These are phyloP conservation scores for Agrypnia vestita DNA, from an alignment of 1,140 invertebrate genomes.

Conservation along the genomic window DNA sequence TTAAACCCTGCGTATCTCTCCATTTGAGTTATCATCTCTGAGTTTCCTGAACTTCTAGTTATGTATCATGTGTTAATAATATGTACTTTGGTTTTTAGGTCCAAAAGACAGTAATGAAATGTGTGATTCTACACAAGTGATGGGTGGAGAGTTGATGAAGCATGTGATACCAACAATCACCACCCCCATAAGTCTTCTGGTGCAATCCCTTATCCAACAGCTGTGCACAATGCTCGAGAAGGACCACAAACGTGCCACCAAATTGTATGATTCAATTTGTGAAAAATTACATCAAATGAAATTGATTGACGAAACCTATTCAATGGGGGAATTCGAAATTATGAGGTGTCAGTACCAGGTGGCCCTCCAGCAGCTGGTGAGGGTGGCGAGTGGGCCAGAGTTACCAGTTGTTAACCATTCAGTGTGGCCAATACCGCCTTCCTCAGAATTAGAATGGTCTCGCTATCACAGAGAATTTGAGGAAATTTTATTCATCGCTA, in stretches of 20 bases:
- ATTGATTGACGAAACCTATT: conserved; percentile 79
- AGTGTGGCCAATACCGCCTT: conserved; percentile 69
- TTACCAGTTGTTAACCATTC: conserved; percentile 67
- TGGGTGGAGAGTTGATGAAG: conserved; percentile 36
- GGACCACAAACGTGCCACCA: conserved; percentile 72
- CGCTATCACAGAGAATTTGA: conserved; percentile 84
- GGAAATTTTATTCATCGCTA: conserved; percentile 81
- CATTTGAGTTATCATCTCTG: too few species aligned
- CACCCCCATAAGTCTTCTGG: conserved; percentile 75
- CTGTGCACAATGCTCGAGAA: conserved; percentile 76
- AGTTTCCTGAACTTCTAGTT: too few species aligned
- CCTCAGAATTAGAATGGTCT: conserved; percentile 73
- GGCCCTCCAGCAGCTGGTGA: conserved; percentile 76
- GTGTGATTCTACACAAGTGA: conserved; percentile 38
- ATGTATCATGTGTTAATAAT: too few species aligned
- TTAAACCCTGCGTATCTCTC: too few species aligned
- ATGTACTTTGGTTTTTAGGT: conserved; percentile 5
- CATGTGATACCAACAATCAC: conserved; percentile 59
- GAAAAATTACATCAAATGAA: conserved; percentile 78
- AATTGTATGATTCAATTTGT: conserved; percentile 78
- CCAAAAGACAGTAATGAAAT: conserved; percentile 21
- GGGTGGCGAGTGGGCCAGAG: conserved; percentile 72
- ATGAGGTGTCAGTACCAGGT: conserved; percentile 78
- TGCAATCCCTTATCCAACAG: conserved; percentile 78
- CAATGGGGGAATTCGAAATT: conserved; percentile 78